phyloP scores from a whole-genome alignment of 2,888 invertebrate species.

The Helobdella robusta region DNA sequence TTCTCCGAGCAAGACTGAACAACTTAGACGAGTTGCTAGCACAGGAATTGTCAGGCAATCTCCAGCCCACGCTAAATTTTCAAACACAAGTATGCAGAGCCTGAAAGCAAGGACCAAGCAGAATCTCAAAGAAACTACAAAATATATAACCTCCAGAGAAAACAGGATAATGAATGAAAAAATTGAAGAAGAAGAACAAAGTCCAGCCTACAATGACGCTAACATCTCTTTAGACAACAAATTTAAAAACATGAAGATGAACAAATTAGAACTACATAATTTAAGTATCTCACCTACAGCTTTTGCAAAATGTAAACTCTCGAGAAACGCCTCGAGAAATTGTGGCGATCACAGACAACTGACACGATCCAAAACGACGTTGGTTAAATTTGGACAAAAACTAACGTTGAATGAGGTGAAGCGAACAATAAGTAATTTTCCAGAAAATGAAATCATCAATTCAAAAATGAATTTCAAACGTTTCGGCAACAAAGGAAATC shows the following conservation, averaged over 20 bases:
- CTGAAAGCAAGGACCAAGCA: background rate
- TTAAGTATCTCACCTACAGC: background rate
- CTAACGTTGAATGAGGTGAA: no score
- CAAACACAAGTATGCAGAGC: constrained; percentile 6
- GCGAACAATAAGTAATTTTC: background rate
- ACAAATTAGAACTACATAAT: no score
- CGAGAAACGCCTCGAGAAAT: background rate
- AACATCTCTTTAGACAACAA: no score
- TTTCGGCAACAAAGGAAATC: constrained; percentile 10
- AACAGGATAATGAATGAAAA: no score
- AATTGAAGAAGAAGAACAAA: no score
- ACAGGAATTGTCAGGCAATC: background rate
- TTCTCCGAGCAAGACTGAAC: background rate
- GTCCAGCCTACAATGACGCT: no score
- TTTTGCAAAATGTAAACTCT: background rate
- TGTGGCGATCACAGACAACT: background rate
- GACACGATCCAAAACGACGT: background rate
- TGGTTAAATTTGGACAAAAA: background rate
- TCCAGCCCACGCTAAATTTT: constrained; percentile 7
- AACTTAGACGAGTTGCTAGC: background rate
- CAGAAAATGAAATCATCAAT: background rate
- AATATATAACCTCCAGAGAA: no score
- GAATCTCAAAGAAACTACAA: background rate
- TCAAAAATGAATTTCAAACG: background rate
- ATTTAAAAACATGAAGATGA: no score